Evolutionary conservation across 2,113 vertebrate genomes (phyloP), one percentile per base, ranked within the genome.

Genomic region (Neopipo cinnamomea): DNA sequence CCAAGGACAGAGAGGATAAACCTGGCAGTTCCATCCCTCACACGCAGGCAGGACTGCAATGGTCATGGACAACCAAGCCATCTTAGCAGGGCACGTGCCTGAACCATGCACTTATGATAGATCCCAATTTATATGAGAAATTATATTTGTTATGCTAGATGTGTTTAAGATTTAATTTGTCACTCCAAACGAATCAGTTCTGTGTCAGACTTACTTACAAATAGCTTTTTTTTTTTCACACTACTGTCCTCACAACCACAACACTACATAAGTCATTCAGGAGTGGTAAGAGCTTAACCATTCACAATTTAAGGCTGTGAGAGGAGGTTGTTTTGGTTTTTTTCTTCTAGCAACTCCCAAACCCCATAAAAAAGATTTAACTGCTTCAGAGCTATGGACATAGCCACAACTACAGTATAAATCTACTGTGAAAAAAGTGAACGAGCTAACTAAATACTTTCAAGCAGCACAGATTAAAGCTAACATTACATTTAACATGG

Each of bases 101-200:
- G 6, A 55, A 20, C 66, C 4, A 4, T 0, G 2, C 2, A 1
- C 84, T 65, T 3, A 18, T 42, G 49, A 65, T n/a, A 46, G 19
- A 42, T 2, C 33, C 28, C 24, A 20, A 31, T 65, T 75, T 35
- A 15, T 2, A 68, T 8, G 0, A 55, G 28, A 46, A 89, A 50
- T 37, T 2, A 50, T 52, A 71, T 35, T 20, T 25, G 35, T 53
- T 12, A 25, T 3, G 11, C 44, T 5, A 23, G 16, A 63, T 41
- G 27, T 6, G 30, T 31, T 73, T 49, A n/a, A 30, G 37, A 39
- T 37, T 65, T 47, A 7, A 7, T 8, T 4, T 6, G 30, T 24
- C 39, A 42, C 39, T 84, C 47, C 52, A 63, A 67, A 91, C 27
- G 10, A 52, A 71, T 13, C 23, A 27, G 8, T 24, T 33, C 68